These are phyloP conservation scores for Zosterops pallidus DNA, from an alignment of 2,113 vertebrate species.

Conservation along the genomic window DNA sequence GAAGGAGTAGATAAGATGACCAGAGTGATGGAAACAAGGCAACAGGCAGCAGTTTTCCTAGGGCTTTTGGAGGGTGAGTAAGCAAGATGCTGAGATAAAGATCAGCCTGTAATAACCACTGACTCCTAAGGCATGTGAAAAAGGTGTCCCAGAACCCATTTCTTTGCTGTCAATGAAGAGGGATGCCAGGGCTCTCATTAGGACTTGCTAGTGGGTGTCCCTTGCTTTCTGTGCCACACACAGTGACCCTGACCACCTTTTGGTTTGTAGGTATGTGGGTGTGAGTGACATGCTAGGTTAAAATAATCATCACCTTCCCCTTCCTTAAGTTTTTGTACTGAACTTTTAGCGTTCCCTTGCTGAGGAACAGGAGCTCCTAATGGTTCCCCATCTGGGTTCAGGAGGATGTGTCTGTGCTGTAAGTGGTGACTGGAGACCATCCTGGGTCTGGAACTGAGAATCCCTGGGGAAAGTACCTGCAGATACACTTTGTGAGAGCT, in stretches of 20 bases:
- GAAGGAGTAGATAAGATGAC: constrained; percentile 9
- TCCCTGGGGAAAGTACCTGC: background rate
- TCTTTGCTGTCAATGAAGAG: background rate
- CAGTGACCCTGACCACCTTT: background rate
- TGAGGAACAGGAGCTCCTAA: background rate
- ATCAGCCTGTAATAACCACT: background rate
- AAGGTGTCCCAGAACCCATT: background rate
- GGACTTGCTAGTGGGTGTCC: background rate
- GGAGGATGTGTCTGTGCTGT: background rate
- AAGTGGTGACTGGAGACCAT: background rate
- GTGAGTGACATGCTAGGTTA: background rate
- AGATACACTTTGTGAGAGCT: background rate
- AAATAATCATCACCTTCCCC: background rate
- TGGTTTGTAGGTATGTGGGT: background rate
- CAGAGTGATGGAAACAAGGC: background rate
- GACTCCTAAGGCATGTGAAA: background rate
- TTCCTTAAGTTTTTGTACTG: background rate
- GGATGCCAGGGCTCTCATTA: background rate
- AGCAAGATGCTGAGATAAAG: constrained; percentile 24
- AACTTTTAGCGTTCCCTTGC: background rate
- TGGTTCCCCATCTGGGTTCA: rapidly evolving
- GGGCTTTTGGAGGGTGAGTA: background rate
- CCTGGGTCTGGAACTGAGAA: background rate
- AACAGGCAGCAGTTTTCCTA: background rate
- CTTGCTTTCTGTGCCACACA: background rate